These are phyloP conservation scores for Acanthurus tractus DNA, from an alignment of 2,797 vertebrate species.

Conservation along the genomic window DNA sequence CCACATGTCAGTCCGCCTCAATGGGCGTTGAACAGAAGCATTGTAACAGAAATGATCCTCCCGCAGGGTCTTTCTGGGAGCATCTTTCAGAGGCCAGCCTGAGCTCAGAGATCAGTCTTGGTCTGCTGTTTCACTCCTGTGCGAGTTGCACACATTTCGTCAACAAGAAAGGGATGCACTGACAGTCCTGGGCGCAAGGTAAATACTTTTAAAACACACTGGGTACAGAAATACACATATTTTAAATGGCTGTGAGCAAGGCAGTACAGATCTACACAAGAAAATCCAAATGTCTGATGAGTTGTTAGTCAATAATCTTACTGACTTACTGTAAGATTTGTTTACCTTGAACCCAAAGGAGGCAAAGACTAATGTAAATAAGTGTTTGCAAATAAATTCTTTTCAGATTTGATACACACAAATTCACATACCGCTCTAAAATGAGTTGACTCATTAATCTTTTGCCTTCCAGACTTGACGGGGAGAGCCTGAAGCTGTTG, in stretches of 20 bases:
- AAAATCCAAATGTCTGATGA: background rate
- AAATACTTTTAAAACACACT: slow-evolving; percentile 8
- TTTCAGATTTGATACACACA: background rate
- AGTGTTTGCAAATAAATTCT: slow-evolving; percentile 6
- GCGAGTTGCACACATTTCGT: slow-evolving; percentile 60
- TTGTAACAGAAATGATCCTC: background rate
- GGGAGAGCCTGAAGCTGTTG: slow-evolving; percentile 63
- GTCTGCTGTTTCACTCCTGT: slow-evolving; percentile 75
- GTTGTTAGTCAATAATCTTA: background rate
- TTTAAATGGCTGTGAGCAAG: background rate
- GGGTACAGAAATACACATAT: background rate
- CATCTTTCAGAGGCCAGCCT: slow-evolving; percentile 17
- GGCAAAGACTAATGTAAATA: background rate
- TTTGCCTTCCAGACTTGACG: slow-evolving; percentile 62
- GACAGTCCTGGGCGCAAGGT: slow-evolving; percentile 69
- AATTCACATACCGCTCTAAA: background rate
- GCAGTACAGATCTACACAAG: background rate
- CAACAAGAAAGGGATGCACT: slow-evolving; percentile 72
- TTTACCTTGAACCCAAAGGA: background rate
- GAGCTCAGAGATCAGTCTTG: slow-evolving; percentile 59
- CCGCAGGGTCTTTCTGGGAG: slow-evolving; percentile 39
- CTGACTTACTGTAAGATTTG: background rate
- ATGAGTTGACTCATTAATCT: slow-evolving; percentile 9
- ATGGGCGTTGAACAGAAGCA: background rate
- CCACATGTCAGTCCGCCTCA: no score